A percentile compares a stretch with the other conserved stretches of the same genome.
phyloP scores from a whole-genome alignment of 2,888 invertebrate species.

The Polylopha cassiicola region DNA sequence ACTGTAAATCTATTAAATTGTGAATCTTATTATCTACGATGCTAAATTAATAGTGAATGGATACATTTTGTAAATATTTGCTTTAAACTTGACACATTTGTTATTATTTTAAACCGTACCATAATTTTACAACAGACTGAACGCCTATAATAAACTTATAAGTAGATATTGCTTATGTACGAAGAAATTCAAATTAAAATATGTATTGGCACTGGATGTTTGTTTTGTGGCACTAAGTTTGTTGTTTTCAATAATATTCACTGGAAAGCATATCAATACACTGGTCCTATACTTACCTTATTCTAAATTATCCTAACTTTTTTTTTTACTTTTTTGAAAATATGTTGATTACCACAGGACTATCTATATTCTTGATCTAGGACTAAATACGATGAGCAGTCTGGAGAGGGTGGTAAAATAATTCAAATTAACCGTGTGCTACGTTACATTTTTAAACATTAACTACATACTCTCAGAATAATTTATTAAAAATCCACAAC shows the following conservation, averaged over 20 bases:
- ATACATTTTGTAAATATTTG: slow-evolving; percentile 51
- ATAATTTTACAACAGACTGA: slow-evolving; percentile 17
- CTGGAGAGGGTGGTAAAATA: slow-evolving; percentile 73
- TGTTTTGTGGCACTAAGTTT: slow-evolving; percentile 54
- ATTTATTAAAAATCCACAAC: slow-evolving; percentile 75
- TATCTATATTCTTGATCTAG: slow-evolving; percentile 64
- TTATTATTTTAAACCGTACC: slow-evolving; percentile 12
- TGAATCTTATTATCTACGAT: slow-evolving; percentile 62
- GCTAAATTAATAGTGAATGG: slow-evolving; percentile 64
- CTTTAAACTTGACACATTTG: slow-evolving; percentile 31
- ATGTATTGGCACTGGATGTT: slow-evolving; percentile 61
- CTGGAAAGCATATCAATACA: slow-evolving; percentile 54
- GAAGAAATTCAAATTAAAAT: slow-evolving; percentile 27
- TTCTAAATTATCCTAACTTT: slow-evolving; percentile 53
- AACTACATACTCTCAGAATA: slow-evolving; percentile 66
- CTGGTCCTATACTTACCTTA: slow-evolving; percentile 69
- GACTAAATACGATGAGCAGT: slow-evolving; percentile 71
- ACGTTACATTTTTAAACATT: slow-evolving; percentile 61
- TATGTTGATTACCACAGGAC: slow-evolving; percentile 66
- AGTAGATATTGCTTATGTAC: slow-evolving; percentile 28
- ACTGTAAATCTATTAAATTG: slow-evolving; percentile 45
- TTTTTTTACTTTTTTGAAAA: slow-evolving; percentile 64
- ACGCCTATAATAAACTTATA: slow-evolving; percentile 25
- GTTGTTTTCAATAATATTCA: slow-evolving; percentile 37
- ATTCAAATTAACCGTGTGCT: slow-evolving; percentile 59